Evolutionary conservation across 2,888 invertebrate genomes (phyloP).

Genomic region (Eupithecia abbreviata): DNA sequence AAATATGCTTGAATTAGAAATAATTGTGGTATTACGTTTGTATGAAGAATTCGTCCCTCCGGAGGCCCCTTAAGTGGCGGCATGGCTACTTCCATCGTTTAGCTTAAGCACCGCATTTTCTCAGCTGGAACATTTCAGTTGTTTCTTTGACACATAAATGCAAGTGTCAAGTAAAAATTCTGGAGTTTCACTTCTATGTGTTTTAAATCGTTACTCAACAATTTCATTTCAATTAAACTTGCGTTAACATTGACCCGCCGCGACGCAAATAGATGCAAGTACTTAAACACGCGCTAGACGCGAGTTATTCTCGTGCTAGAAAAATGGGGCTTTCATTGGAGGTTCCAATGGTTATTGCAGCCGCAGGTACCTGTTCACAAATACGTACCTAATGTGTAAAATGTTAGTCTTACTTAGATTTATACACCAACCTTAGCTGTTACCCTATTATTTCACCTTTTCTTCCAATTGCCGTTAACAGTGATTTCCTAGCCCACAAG

Average conservation of each 20-base stretch:
- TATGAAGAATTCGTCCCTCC: no score
- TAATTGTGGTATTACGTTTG: no score
- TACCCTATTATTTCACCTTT: background rate
- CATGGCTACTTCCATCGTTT: no score
- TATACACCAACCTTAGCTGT: background rate
- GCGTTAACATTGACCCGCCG: conserved; percentile 70
- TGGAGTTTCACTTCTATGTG: conserved; percentile 23
- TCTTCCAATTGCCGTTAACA: background rate
- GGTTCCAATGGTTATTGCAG: background rate
- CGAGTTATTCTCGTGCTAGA: conserved; percentile 31
- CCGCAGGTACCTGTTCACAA: background rate
- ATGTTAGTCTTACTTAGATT: background rate
- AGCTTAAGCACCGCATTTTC: background rate
- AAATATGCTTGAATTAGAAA: no score
- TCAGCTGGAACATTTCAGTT: background rate
- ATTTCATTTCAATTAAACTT: conserved; percentile 65
- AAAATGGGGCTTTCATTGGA: conserved; percentile 31
- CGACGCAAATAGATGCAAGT: conserved; percentile 60
- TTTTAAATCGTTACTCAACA: conserved; percentile 48
- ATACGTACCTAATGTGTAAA: background rate
- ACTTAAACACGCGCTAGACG: conserved; percentile 42
- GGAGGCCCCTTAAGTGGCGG: no score
- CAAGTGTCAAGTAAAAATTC: background rate
- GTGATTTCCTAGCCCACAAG: background rate
- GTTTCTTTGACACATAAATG: background rate